Evolutionary conservation across 2,797 vertebrate species (phyloP).

Genomic region (Peromyscus attwateri): DNA sequence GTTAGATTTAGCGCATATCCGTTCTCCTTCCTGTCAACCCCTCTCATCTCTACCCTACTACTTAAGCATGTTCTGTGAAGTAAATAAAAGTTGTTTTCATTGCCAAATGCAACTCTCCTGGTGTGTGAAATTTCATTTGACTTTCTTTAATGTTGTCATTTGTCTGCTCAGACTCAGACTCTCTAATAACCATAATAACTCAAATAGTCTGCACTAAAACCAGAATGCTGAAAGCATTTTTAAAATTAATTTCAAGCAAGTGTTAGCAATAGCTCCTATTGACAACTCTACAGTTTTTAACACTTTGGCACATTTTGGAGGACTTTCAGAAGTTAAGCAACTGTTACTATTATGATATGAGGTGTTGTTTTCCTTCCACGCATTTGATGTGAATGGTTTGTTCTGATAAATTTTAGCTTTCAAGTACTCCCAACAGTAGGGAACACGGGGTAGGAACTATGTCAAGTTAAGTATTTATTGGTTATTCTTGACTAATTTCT

Average conservation of each 20-base stretch:
- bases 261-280: conserved; percentile 53
- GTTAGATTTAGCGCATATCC: background rate
- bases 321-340: conserved; percentile 64
- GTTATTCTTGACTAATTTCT: conserved; percentile 43
- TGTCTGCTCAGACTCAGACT: conserved; percentile 68
- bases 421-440: conserved; percentile 41
- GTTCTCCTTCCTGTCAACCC: background rate
- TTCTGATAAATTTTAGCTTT: conserved; percentile 73
- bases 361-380: conserved; percentile 45
- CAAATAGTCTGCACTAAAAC: conserved; percentile 54
- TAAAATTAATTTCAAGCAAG: conserved; percentile 72
- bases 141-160: conserved; percentile 71
- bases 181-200: conserved; percentile 75
- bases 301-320: conserved; percentile 71
- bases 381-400: conserved; percentile 47
- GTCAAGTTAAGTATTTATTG: conserved; percentile 52
- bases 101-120: conserved; percentile 42
- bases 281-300: conserved; percentile 49
- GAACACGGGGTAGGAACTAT: conserved; percentile 57
- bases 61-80: conserved; percentile 58
- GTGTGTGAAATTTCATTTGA: conserved; percentile 76
- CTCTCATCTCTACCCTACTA: background rate
- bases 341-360: conserved; percentile 63
- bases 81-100: conserved; percentile 69
- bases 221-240: conserved; percentile 52